Base-by-base conservation (phyloP, 2,113 vertebrate genomes). In the Pterocles burchelli region DNA sequence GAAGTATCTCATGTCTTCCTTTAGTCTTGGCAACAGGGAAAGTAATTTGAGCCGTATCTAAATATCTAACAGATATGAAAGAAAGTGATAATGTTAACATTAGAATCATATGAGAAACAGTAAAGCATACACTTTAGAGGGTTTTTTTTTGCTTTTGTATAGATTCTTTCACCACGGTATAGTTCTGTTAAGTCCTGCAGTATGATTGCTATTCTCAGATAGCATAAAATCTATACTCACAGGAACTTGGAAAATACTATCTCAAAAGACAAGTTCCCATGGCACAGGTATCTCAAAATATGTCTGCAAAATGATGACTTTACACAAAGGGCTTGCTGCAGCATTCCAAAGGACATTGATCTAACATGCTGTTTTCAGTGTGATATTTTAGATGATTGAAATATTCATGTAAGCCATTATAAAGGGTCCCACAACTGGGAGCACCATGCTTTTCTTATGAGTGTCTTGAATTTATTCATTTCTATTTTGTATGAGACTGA, bases 321-420 rank as follows among this genome's bases (percentile, higher is more conserved):
- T 76, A 86, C 85, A 89, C 77, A 95, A 95, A 97, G 33, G 46
- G 34, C 31, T 90, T 96, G n/a, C 63, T 93, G 45, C 68, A 88
- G 80, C 66, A 74, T 96, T 97, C 95, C 71, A 94, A 75, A 85
- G 85, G 57, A 75, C 86, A 96, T 95, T 46, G 95, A 97, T 97
- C 76, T 86, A 71, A 59, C 76, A 79, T 36, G 22, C 57, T 85
- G 22, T 66, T 97, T 97, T 95, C 89, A 94, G 77, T 92, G 73
- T 91, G 77, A 57, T 93, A 89, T 94, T 97, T 97, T 88, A 95
- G 59, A 62, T 94, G 77, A 96, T 36, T 97, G 87, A 97, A 98
- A 97, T 97, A 97, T 97, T 96, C 88, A 96, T 88, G 73, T 91
- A 91, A 83, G 46, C 70, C 81, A 77, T 93, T 95, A 94, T n/a